Evolutionary conservation across 1,140 invertebrate genomes (phyloP), one percentile per base, ranked within the genome.

Genomic region (Zaprionus lachaisei): DNA sequence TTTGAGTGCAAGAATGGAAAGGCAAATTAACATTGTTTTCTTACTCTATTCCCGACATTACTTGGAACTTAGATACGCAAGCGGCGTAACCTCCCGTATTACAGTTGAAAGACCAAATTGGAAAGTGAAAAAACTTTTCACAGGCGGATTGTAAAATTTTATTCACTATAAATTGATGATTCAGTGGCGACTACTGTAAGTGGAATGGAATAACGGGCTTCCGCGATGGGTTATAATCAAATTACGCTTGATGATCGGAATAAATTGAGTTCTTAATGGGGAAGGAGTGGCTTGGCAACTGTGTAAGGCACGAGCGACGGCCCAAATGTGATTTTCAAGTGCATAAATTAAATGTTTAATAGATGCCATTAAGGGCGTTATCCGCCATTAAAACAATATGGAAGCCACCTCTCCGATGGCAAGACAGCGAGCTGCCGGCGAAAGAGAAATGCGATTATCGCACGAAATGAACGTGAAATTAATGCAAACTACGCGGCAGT

Each of bases 281-380:
- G 28, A 58, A n/a, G 31, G 22, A 58, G 15, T 24, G 38, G 12
- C 37, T 57, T 38, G 5, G 17, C 49, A 22, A 17, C 56, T 72
- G 26, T 55, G 2, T 9, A 9, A 34, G 31, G 9, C 31, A 34
- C 31, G 31, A 3, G 9, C 20, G 38, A 72, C n/a, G 47, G 62
- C 70, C 70, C 67, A 56, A 84, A 82, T 90, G 85, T 75, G 81
- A 82, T 82, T 85, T 89, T 85, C 76, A 89, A 90, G 85, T 90
- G 81, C 71, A 90, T 90, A 90, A 90, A 90, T 90, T 82, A 90
- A 90, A 90, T 91, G 81, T 90, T 73, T 81, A 90, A 90, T 90
- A 90, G 85, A 90, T 70, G 86, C 85, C 85, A 85, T 90, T 90
- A 90, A 85, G 81, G 74, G 61, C 72, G 72, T 90, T 90, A 90